These are phyloP conservation scores for Glyptemys insculpta DNA, from an alignment of 2,797 vertebrate species.

Conservation along the genomic window DNA sequence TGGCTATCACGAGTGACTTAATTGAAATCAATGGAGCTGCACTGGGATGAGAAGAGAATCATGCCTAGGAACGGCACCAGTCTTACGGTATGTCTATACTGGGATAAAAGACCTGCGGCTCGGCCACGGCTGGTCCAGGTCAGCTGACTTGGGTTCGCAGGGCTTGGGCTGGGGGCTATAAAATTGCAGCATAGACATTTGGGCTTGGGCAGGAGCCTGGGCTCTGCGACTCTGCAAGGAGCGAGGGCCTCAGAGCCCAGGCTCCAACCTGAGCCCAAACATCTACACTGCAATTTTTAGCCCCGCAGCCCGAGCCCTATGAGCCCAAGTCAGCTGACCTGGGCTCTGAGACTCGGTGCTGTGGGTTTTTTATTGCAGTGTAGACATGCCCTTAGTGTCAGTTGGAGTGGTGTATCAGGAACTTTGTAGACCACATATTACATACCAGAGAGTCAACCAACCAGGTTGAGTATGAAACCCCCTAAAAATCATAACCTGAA, in stretches of 20 bases:
- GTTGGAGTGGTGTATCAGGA: not conserved
- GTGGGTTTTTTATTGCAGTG: not conserved
- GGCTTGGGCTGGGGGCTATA: not conserved
- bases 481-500: not conserved
- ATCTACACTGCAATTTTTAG: not conserved
- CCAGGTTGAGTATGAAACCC: not conserved
- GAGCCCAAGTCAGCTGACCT: not conserved
- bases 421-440: not conserved
- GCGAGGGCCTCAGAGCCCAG: not conserved
- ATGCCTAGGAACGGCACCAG: conserved; percentile 23
- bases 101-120: too few species aligned
- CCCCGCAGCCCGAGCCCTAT: not conserved
- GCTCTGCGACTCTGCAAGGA: not conserved
- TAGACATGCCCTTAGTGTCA: not conserved
- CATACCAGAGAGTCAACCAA: not conserved
- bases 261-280: not conserved
- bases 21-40: conserved; percentile 19
- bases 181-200: not conserved
- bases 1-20: not conserved
- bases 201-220: too few species aligned
- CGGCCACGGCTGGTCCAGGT: not conserved
- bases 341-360: not conserved
- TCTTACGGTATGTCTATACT: not conserved
- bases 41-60: not conserved
- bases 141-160: not conserved